Percentiles rank a stretch among this genome's conserved stretches.
phyloP scores from a whole-genome alignment of 2,797 vertebrate genomes.

The Liasis olivaceus region DNA sequence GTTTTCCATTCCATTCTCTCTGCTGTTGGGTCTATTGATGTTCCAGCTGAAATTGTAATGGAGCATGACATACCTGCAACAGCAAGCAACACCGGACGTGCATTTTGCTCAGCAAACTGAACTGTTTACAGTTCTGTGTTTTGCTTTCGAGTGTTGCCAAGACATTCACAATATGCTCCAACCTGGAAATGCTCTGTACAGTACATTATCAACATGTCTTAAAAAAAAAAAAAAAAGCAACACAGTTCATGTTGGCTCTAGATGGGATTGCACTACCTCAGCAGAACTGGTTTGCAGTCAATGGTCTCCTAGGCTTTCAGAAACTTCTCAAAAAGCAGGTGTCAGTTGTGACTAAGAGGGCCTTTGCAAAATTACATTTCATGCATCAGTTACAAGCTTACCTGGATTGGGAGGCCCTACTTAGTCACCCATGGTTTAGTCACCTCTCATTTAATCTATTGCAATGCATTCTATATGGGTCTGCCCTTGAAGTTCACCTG shows the following conservation, averaged over 20 bases:
- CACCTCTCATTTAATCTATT: neutral
- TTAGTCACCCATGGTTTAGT: neutral
- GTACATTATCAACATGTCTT: neutral
- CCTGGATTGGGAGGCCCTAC: neutral
- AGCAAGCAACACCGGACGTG: neutral
- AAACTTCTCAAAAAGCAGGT: neutral
- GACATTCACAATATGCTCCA: neutral
- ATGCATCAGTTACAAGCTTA: neutral
- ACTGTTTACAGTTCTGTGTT: neutral
- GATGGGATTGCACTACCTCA: neutral
- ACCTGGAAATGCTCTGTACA: constrained; percentile 2
- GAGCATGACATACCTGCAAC: neutral
- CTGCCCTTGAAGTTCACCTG: neutral
- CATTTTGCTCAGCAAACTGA: neutral
- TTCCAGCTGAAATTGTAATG: constrained; percentile 3
- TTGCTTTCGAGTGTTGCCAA: constrained; percentile 6
- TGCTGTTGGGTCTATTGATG: constrained; percentile 22
- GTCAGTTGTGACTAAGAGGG: neutral
- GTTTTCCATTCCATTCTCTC: constrained; percentile 8
- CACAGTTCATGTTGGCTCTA: neutral
- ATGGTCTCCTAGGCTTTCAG: neutral
- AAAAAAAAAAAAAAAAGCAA: neutral
- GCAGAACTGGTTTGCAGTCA: neutral
- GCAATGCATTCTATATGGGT: neutral
- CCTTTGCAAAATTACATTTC: neutral